phyloP scores from a whole-genome alignment of 2,888 invertebrate genomes.

The Eilema sororculum region DNA sequence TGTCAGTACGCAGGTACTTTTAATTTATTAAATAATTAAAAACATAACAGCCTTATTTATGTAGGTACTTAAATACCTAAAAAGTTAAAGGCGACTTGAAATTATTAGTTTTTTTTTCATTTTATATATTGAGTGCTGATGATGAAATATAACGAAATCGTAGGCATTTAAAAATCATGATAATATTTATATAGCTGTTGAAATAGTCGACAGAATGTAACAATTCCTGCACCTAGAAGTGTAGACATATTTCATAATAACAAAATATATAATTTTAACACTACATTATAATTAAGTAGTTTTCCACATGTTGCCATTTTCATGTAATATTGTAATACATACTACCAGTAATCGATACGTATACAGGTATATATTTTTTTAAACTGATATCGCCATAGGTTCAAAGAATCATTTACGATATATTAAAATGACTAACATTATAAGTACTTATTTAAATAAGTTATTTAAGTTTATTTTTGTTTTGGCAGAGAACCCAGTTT shows the following conservation, averaged over 20 bases:
- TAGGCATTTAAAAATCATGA: neutral
- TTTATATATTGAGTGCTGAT: neutral
- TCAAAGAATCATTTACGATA: neutral
- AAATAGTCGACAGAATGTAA: neutral
- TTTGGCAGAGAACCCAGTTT: conserved; percentile 85
- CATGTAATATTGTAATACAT: neutral
- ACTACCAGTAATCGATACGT: neutral
- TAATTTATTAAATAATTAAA: neutral
- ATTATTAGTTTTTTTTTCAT: neutral
- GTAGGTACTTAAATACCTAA: no score
- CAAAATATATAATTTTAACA: neutral
- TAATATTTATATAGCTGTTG: neutral
- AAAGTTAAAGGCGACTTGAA: neutral
- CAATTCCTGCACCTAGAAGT: neutral
- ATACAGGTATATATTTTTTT: neutral
- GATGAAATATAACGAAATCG: neutral
- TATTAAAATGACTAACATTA: neutral
- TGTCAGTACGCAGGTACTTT: neutral
- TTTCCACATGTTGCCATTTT: conserved; percentile 2
- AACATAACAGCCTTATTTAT: no score
- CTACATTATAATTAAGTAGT: neutral
- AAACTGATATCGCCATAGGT: neutral
- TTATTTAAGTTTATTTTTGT: conserved; percentile 67
- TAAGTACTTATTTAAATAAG: conserved; percentile 24
- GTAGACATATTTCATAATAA: neutral